Base-by-base conservation (phyloP, 1,140 invertebrate genomes). In the Maconellicoccus hirsutus region DNA sequence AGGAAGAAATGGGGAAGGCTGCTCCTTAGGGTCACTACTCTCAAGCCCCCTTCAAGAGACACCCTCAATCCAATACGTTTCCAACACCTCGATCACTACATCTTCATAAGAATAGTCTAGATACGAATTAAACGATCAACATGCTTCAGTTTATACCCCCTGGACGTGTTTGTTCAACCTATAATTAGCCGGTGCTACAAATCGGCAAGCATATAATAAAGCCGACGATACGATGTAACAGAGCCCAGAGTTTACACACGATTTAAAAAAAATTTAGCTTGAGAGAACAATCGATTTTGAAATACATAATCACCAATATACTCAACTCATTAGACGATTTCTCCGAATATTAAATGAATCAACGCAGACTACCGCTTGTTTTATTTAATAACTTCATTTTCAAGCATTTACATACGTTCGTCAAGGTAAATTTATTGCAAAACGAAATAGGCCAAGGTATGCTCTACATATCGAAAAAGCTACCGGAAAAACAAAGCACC, bases 341-440 rank as follows among this genome's bases (percentile, higher is more conserved):
- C 42, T 52, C 42, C 42, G 42, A 52, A 52, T 52, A 52, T 52
- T 19, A 14, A 52, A 16, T 52, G 42, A 52, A 52, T 52, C 42
- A 52, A 14, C 42, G n/a, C 10, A 8, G 42, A 16, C 42, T 52
- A 52, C 42, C n/a, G 42, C n/a, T 19, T 19, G n/a, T 52, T 52
- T 52, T 52, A 52, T 52, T 23, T 66, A 26, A 66, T 66, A 66
- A 25, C 61, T 66, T 66, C 8, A 66, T 66, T 26, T 25, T 25
- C 21, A 66, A 66, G 22, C 21, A 66, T 66, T 66, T 66, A 26
- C 61, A 66, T 66, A 66, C 22, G 19, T 59, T 25, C 61, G 21
- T 66, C 61, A 66, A 66, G 61, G 61, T 66, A 25, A 26, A 66
- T 66, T 66, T 66, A 66, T 66, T 66, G 61, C 61, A 25, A 66